A percentile compares a stretch with the other conserved stretches of the same genome.
Conservation (phyloP, 2,797 vertebrate species). For the Prunella strophiata region DNA sequence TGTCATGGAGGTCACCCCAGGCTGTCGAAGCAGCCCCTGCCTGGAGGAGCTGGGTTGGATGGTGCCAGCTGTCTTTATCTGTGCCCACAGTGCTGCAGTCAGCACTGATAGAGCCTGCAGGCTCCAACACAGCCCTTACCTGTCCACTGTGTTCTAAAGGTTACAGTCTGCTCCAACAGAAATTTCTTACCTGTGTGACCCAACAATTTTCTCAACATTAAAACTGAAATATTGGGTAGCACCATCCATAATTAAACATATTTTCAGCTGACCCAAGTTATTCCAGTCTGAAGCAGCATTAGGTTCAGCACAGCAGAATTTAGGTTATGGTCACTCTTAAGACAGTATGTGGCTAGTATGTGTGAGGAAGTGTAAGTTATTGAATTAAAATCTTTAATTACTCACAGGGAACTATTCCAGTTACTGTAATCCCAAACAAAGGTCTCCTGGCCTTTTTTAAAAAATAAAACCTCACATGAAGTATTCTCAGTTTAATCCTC, state of each 20-base stretch:
- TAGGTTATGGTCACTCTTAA: background rate
- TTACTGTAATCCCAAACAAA: slow-evolving; percentile 3
- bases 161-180: background rate
- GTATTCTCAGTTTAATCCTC: slow-evolving; percentile 5
- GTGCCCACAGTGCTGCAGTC: background rate
- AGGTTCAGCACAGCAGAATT: background rate
- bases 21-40: background rate
- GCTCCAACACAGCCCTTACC: background rate
- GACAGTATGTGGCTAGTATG: background rate
- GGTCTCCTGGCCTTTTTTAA: background rate
- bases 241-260: background rate
- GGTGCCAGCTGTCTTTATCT: background rate
- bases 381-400: background rate
- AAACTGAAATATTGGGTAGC: background rate
- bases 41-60: background rate
- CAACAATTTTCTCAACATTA: background rate
- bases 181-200: background rate
- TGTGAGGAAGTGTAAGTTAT: background rate
- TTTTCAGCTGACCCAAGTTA: background rate
- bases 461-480: background rate
- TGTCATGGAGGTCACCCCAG: background rate
- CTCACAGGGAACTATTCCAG: background rate
- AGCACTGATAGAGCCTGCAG: background rate
- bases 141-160: background rate
- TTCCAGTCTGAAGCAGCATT: background rate